These are phyloP conservation scores for Rhinolophus ferrumequinum DNA, from an alignment of 2,113 vertebrate genomes.

Conservation along the genomic window DNA sequence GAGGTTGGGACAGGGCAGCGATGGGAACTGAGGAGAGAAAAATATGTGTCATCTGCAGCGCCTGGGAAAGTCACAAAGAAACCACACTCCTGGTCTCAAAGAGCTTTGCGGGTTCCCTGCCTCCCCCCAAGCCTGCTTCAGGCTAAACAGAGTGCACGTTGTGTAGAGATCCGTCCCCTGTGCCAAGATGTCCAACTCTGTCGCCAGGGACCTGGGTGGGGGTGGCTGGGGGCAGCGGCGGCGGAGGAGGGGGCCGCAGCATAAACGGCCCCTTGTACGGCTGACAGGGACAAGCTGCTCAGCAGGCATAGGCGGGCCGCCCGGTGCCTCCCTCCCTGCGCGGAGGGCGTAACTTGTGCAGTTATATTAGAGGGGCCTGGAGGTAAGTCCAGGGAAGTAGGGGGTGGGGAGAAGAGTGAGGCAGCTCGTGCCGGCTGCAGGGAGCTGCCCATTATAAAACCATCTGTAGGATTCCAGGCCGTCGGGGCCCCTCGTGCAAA, in stretches of 20 bases:
- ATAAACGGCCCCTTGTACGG: slow-evolving; percentile 56
- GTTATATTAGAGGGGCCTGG: neutral
- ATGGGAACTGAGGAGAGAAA: neutral
- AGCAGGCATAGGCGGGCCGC: neutral
- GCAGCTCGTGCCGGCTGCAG: rapidly evolving
- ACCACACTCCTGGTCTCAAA: neutral
- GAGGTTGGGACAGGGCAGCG: neutral
- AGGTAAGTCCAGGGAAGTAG: neutral
- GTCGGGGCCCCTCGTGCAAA: rapidly evolving
- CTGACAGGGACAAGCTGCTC: neutral
- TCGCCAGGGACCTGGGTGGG: slow-evolving; percentile 52
- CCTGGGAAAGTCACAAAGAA: neutral
- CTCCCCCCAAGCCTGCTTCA: neutral
- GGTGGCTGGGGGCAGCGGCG: neutral
- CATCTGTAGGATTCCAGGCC: neutral
- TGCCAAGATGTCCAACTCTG: slow-evolving; percentile 64
- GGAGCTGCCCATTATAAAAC: neutral
- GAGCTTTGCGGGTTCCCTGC: neutral
- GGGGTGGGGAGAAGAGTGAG: neutral
- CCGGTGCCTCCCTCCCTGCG: neutral
- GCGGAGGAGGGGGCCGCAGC: neutral
- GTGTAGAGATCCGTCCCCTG: neutral
- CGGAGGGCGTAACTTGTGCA: rapidly evolving
- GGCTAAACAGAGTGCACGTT: slow-evolving; percentile 57
- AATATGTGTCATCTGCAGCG: neutral